phyloP scores from a whole-genome alignment of 37 sponge, comb jelly and placozoan genomes.

The Beroe ovata region DNA sequence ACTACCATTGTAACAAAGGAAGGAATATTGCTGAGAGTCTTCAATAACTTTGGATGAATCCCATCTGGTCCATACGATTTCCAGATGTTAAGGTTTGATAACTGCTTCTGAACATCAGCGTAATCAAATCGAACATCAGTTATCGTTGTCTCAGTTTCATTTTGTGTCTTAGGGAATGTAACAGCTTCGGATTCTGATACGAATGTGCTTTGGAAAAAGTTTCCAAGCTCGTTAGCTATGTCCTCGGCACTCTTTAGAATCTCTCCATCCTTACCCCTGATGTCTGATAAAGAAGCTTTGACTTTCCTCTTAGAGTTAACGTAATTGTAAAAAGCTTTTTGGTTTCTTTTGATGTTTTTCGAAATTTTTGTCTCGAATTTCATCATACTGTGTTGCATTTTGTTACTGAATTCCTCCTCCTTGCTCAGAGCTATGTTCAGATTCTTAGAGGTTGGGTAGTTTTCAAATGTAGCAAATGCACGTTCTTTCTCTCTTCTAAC shows the following conservation, averaged over 20 bases:
- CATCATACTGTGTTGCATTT: not conserved
- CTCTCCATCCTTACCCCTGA: not conserved
- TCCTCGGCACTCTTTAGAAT: not conserved
- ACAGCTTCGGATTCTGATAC: not conserved
- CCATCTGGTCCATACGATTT: constrained; percentile 43
- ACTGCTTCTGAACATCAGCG: not conserved
- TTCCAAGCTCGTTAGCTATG: constrained; percentile 29
- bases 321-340: constrained; percentile 30
- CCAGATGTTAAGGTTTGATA: constrained; percentile 19
- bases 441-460: constrained; percentile 19
- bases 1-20: not conserved
- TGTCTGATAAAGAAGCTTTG: constrained; percentile 4
- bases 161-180: not conserved
- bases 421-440: not conserved
- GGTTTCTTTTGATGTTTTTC: not conserved
- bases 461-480: not conserved
- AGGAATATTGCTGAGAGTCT: not conserved
- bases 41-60: constrained; percentile 16
- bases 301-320: not conserved
- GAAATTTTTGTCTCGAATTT: too few species aligned
- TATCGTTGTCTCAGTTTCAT: constrained; percentile 4
- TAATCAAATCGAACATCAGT: not conserved
- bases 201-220: not conserved
- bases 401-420: not conserved
- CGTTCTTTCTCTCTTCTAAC: constrained; percentile 9